Evolutionary conservation across 2,113 vertebrate species (phyloP).

Genomic region (Takifugu flavidus): DNA sequence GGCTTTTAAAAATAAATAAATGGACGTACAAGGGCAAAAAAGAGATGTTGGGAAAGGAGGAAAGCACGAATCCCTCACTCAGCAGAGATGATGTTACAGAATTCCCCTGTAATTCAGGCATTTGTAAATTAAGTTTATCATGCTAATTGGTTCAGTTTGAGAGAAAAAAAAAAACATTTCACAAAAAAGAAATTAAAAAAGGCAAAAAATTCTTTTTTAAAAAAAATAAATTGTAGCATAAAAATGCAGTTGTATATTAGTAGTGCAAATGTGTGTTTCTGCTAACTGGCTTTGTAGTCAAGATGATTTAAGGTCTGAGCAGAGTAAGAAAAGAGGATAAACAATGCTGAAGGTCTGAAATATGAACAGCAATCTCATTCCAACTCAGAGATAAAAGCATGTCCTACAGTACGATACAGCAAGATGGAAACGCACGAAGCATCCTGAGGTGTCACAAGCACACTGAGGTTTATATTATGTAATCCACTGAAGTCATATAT

Average conservation of each 20-base stretch:
- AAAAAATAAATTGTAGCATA: background rate
- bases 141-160: background rate
- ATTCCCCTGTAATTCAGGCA: background rate
- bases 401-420: background rate
- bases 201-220: background rate
- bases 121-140: background rate
- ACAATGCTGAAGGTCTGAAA: background rate
- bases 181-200: no score
- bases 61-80: slow-evolving; percentile 15
- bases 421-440: background rate
- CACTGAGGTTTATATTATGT: background rate
- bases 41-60: slow-evolving; percentile 26
- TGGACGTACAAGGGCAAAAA: slow-evolving; percentile 11
- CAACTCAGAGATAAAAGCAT: background rate
- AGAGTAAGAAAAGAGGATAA: background rate
- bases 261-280: background rate
- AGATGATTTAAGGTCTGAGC: background rate
- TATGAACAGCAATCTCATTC: background rate
- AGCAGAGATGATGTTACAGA: slow-evolving; percentile 8
- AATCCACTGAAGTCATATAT: background rate
- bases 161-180: no score
- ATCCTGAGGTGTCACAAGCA: background rate
- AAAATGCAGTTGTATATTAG: background rate
- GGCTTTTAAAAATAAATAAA: slow-evolving; percentile 21
- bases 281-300: no score